Evolutionary conservation across 2,797 vertebrate genomes (phyloP), one percentile per base, ranked within the genome.

Genomic region (Danio kyathit): DNA sequence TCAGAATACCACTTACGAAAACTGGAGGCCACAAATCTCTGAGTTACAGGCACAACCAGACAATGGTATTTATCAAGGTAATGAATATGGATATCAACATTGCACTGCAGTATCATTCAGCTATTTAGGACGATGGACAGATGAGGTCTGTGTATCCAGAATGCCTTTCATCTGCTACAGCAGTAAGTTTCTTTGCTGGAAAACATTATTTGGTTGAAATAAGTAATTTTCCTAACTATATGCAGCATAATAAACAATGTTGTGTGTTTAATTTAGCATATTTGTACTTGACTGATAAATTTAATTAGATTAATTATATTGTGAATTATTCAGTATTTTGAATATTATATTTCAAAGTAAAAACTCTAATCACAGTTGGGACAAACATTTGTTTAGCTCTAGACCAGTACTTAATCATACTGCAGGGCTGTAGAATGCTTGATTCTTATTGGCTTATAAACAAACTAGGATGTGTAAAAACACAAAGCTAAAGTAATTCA

Each of bases 111-210:
- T 82, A 8, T 79, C 61, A 6, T 9, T 80, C 2, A 0, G 1
- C 1, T 3, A 74, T 13, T 70, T 3, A 1, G 82, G 80, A 2
- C 6, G 29, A 7, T 86, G 85, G 85, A 80, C 61, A 8, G 61
- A 84, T 52, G 85, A 84, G 41, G 1, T 61, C 17, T 86, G 85
- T 21, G 5, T 64, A 19, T 29, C 29, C 10, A 13, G n/a, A 14
- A 43, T 66, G 0, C 80, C 82, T 8, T 86, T 86, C 40, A 14
- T 86, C 73, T 86, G 85, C 38, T 86, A 85, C 59, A 71, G 44
- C 16, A 44, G 85, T 86, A 49, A 73, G 85, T 82, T 6, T 0
- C 9, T 13, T 56, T 40, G 1, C 7, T 72, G 2, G 4, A 3
- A 13, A 0, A 0, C 11, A 14, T 57, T 21, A 57, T 46, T 7